Evolutionary conservation across 2,113 vertebrate species (phyloP), one percentile per base, ranked within the genome.

Genomic region (Manacus vitellinus): DNA sequence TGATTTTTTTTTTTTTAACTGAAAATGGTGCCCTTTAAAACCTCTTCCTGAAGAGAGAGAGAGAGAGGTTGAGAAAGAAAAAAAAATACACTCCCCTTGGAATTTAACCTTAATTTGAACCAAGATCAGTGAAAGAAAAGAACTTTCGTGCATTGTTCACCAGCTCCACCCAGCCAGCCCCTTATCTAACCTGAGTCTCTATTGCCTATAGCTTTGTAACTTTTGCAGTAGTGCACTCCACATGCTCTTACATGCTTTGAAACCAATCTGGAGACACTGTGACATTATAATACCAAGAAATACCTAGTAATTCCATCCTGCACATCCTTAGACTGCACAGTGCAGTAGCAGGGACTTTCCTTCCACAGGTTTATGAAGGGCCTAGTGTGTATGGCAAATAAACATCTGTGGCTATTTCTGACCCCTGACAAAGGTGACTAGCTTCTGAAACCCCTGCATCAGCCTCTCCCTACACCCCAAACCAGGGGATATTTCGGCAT

Each of bases 101-200:
- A 98, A 98, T 98, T 97, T 98, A 98, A 98, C 98, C 98, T 98
- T 98, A 98, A 98, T 98, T 98, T 98, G 98, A 98, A 98, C 98
- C 98, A 98, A 97, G 98, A 97, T 98, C 97, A 93, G 96, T 98
- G 98, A 98, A 98, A 98, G 98, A 98, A 98, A 98, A 97, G 97
- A 96, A 98, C 97, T 98, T 97, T 85, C 89, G 79, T 96, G 97
- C 94, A 98, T 98, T 98, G 98, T 98, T 98, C 94, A 87, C 54
- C 92, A 70, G 95, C 97, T 95, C 98, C 98, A 98, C 98, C 98
- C 97, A 97, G 97, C 92, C 96, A 88, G 92, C 94, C 96, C 97
- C 98, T 98, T 98, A 98, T 98, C 98, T 98, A 98, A 98, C 97
- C 94, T 91, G 92, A 95, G 96, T 97, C 96, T 97, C 98, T 97